Evolutionary conservation across 2,888 invertebrate genomes (phyloP).

Genomic region (Lasioglossum vierecki): DNA sequence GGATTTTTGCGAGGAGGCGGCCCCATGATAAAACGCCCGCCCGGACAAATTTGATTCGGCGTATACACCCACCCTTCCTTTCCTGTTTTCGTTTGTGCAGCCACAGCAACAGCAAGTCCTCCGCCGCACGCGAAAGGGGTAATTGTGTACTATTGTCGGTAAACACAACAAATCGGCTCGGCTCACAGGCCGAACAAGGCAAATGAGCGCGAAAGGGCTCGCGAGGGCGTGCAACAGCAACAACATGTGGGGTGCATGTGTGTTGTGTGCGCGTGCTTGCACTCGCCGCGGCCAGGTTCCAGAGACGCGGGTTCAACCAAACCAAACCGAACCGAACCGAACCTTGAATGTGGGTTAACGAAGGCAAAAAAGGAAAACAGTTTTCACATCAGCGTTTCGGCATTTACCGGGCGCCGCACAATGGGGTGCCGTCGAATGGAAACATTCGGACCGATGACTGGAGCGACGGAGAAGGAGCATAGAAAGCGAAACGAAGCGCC

Average conservation of each 20-base stretch:
- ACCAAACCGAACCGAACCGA: background rate
- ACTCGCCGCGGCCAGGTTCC: background rate
- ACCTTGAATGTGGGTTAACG: slow-evolving; percentile 77
- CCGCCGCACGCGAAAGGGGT: slow-evolving; percentile 5
- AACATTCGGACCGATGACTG: slow-evolving; percentile 66
- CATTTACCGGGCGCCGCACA: slow-evolving; percentile 71
- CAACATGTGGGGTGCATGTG: background rate
- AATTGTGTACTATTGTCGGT: slow-evolving; percentile 61
- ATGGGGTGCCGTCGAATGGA: slow-evolving; percentile 72
- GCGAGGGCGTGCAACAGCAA: slow-evolving; percentile 15
- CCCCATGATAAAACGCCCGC: background rate
- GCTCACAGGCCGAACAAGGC: slow-evolving; percentile 60
- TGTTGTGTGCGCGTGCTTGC: background rate
- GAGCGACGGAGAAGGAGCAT: slow-evolving; percentile 41
- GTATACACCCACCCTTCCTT: background rate
- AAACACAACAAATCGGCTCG: slow-evolving; percentile 73
- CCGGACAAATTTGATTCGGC: slow-evolving; percentile 12
- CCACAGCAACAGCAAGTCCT: background rate
- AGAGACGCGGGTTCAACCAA: background rate
- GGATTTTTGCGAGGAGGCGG: slow-evolving; percentile 16
- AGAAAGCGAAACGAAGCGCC: slow-evolving; percentile 51
- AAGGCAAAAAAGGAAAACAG: slow-evolving; percentile 76
- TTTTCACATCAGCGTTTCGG: slow-evolving; percentile 77
- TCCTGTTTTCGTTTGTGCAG: background rate
- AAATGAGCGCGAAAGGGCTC: slow-evolving; percentile 36